These are phyloP conservation scores for Hyposmocoma kahamanoa DNA, from an alignment of 1,140 invertebrate genomes.

Conservation along the genomic window DNA sequence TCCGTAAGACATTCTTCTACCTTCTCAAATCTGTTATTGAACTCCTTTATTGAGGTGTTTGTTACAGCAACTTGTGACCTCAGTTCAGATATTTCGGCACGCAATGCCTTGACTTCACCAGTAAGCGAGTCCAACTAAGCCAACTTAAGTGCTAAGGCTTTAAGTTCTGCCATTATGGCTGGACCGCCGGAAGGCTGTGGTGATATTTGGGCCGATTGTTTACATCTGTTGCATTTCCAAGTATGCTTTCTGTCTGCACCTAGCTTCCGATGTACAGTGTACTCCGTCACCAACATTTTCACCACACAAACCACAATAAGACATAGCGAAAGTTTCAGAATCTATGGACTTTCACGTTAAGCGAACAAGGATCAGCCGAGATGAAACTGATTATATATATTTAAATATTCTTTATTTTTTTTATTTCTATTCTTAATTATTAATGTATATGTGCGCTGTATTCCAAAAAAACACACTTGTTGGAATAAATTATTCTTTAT, in stretches of 20 bases:
- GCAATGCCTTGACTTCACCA: background rate
- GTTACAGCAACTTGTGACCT: background rate
- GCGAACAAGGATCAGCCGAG: too few species aligned
- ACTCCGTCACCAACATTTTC: too few species aligned
- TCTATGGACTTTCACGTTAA: too few species aligned
- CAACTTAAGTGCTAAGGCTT: background rate
- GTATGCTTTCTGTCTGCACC: background rate
- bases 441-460: too few species aligned
- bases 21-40: background rate
- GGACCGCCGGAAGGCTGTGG: background rate
- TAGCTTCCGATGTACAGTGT: too few species aligned
- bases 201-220: background rate
- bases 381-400: too few species aligned
- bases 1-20: background rate
- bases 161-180: background rate
- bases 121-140: background rate
- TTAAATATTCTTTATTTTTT: too few species aligned
- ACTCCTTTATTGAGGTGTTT: background rate
- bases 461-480: too few species aligned
- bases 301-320: too few species aligned
- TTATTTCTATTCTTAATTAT: too few species aligned
- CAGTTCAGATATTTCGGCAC: background rate
- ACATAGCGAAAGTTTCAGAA: too few species aligned
- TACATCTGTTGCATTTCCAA: background rate
- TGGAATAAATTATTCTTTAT: too few species aligned